Evolutionary conservation across 1,140 invertebrate species (phyloP).

Genomic region (Belonocnema kinseyi): DNA sequence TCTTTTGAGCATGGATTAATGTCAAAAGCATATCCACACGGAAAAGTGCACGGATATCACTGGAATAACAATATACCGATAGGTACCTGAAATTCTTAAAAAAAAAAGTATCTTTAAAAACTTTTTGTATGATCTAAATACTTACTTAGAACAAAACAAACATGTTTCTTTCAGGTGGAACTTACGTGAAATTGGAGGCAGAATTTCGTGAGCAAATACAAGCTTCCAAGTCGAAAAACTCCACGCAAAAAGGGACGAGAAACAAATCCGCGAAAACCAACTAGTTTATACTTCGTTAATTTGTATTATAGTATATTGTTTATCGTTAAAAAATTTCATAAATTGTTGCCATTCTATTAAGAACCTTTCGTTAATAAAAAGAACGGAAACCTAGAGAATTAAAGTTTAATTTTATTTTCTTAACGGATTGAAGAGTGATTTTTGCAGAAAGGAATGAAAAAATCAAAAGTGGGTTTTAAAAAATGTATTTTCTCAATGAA

Average conservation of each 20-base stretch:
- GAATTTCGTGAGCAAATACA: constrained; percentile 82
- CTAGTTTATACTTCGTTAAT: constrained; percentile 19
- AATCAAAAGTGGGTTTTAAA: constrained; percentile 32
- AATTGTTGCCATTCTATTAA: constrained; percentile 35
- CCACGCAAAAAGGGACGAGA: constrained; percentile 40
- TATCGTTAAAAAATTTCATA: constrained; percentile 7
- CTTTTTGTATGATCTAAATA: constrained; percentile 40
- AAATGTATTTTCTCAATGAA: constrained; percentile 34
- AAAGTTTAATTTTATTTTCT: constrained; percentile 6
- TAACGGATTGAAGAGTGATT: background rate
- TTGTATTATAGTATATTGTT: constrained; percentile 11
- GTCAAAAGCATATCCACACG: constrained; percentile 50
- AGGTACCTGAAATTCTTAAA: constrained; percentile 53
- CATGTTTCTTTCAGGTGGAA: constrained; percentile 77
- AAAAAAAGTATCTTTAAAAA: constrained; percentile 32
- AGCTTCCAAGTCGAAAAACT: constrained; percentile 62
- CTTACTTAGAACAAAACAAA: constrained; percentile 13
- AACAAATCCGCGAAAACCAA: constrained; percentile 51
- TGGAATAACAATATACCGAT: constrained; percentile 63
- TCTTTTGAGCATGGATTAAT: constrained; percentile 59
- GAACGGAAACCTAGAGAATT: constrained; percentile 29
- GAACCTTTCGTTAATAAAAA: constrained; percentile 31
- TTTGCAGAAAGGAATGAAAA: background rate
- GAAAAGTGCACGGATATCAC: constrained; percentile 50
- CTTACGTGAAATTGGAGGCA: constrained; percentile 82